Base-by-base conservation (phyloP, 2,797 vertebrate species). In the Fistularia commersonii region DNA sequence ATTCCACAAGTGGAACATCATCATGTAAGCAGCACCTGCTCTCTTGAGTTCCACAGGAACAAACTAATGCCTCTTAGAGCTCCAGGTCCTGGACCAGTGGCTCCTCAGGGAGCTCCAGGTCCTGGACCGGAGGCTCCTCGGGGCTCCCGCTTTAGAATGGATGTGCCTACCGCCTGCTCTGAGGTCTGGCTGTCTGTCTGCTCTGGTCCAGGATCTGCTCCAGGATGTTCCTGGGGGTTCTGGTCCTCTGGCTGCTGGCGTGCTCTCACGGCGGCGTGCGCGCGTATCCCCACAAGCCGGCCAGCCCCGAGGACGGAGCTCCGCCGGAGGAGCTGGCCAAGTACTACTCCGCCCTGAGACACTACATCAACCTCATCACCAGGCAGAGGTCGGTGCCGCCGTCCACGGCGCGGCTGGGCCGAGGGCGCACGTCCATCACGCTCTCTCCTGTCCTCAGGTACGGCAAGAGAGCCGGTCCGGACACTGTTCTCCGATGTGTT, bases 341-440 rank as follows among this genome's bases (percentile, higher is more conserved):
- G 88, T 98, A 95, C 77, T 96, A 94, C 72, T 91, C 93, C 40
- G 95, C 93, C 38, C 85, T 98, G 72, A 90, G 93, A 77, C 93
- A 95, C 82, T 98, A 98, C 87, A 96, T 98, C 88, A 96, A 98
- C 69, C 93, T 97, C 70, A 95, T 98, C 79, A 96, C 95, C 73
- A 85, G 96, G 80, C 95, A 95, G 82, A 95, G 96, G 96, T 98
- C 83, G 72, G 91, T 63, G 42, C 12, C 6, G 12, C 33, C n/a
- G 6, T 5, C 9, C 8, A 11, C 39, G 11, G 3, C 3, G 23
- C 23, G 12, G 9, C 6, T 33, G 14, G 35, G n/a, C n/a, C n/a
- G n/a, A n/a, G n/a, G n/a, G n/a, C n/a, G n/a, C n/a, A 15, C 5
- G 9, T 10, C 31, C 8, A 7, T 23, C 14, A 11, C 9, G 23